Evolutionary conservation across 2,113 vertebrate species (phyloP), one percentile per base, ranked within the genome.

Genomic region (Nycticebus coucang): DNA sequence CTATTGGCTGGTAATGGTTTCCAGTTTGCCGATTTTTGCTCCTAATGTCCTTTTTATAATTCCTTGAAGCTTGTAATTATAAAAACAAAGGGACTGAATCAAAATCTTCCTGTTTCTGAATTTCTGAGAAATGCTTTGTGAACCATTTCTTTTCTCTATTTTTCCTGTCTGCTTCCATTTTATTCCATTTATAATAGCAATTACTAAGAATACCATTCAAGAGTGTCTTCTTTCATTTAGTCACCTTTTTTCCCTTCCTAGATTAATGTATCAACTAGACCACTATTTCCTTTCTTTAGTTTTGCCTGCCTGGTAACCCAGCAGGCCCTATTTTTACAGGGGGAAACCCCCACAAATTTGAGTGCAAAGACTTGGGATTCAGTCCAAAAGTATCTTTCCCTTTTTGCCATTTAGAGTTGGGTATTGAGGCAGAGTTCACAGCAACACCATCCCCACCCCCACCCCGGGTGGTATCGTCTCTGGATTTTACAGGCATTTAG

Each of bases 161-260:
- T 26, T 96, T 91, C 86, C 55, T 94, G 69, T 83, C 94, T 71
- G 41, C 82, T 96, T 95, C 94, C 60, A 93, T 83, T 95, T 93
- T 92, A 83, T 88, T 93, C 89, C 50, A 22, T 60, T 89, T 94
- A 89, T 94, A 89, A 95, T 53, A 94, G 91, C 96, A 72, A 96
- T 95, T 91, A 95, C 89, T 94, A 96, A 93, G 89, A 93, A 96
- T 79, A 86, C 82, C 77, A 72, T 55, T 77, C n/a, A 1, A 93
- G 33, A n/a, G 30, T 57, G 72, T 82, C 74, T 91, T 79, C 69
- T 96, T 91, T 91, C 91, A 94, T 87, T 79, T 89, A 88, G 74
- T 79, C 71, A 45, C 64, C 19, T 33, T 93, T 94, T 95, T 62
- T 78, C 41, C 83, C 81, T 93, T 95, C 60, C 59, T 80, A 80